Base-by-base conservation (phyloP, 2,888 invertebrate species). In the Thera britannica region DNA sequence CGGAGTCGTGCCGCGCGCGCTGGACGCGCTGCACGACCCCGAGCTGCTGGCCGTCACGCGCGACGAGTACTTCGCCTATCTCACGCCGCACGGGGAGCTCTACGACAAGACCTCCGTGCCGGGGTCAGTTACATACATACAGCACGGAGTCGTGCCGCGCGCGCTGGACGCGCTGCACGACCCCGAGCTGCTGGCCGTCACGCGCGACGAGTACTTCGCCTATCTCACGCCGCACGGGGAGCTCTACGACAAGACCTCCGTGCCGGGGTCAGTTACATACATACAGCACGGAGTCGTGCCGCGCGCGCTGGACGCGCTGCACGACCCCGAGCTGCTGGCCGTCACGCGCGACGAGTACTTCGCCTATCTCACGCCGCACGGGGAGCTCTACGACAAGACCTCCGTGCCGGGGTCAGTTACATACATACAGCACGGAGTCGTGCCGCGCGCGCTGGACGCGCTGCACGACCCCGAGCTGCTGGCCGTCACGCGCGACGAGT, bases 331-430 rank as follows among this genome's bases (percentile, higher is more conserved):
- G 67, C 95, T 98, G 75, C 93, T 96, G 62, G 94, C 95, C 72
- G 95, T 98, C 36, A 96, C 97, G 0, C 95, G 97, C 93, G 95
- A 93, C 80, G 92, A 93, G 79, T 93, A 93, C 86, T 93, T 93
- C 86, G 90, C 88, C 0, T 93, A 88, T 90, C 94, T 97, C 74
- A 98, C 97, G 36, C 98, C 98, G 0, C 97, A 98, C 65, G 98
- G 98, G 2, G 97, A 98, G 82, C 94, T 99, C 0, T 99, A 97
- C 85, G 98, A 99, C 89, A 98, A 97, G 90, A 96, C 96, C 73
- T 79, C 86, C 0, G 87, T 93, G 72, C 93, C 93, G 0, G 93
- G 93, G 92, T 92, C 23, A 41, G 6, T 6, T 38, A 38, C 38
- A 38, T 6, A 23, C 23, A 23, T 23, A n/a, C n/a, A n/a, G n/a